Evolutionary conservation across 1,140 invertebrate genomes (phyloP), one percentile per base, ranked within the genome.

Genomic region (Polypedilum vanderplanki): DNA sequence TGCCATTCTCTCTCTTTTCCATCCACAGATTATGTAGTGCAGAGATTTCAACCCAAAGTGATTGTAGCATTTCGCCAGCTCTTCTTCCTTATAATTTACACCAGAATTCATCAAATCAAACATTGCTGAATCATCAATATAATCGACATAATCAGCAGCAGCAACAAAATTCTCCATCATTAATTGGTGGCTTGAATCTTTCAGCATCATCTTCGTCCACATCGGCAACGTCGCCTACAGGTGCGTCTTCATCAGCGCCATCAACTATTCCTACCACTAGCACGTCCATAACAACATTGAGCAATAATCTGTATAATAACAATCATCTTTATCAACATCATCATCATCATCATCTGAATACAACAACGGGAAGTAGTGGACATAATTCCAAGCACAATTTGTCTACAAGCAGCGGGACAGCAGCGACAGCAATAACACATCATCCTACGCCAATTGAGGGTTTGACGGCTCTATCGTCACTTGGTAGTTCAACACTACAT

Each of bases 341-440:
- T 17, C 20, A 73, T 24, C n/a, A 41, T 46, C 46, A 57, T 57
- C 46, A 57, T 57, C 4, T 57, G 12, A 57, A 57, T 57, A n/a
- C 46, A 57, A 57, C 24, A 73, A 73, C 40, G 10, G 40, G 24
- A n/a, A 41, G 24, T 40, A 24, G 12, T 40, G n/a, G n/a, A n/a
- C 73, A 73, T 12, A 40, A 73, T 40, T 7, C 73, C 7, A 40
- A 73, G 15, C 73, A 22, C 46, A n/a, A 33, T 22, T 57, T 15
- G 41, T 75, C 75, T 41, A 73, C 67, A 20, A 41, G 57, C 73
- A 75, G 73, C 70, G 18, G 64, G 46, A 41, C 40, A 24, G 15
- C 74, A 22, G 5, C 20, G 12, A 8, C 74, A 57, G 7, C 17
- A 41, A 75, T 9, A 65, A 8, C 46, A 40, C 40, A 40, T 40